Evolutionary conservation across 2,797 vertebrate species (phyloP).

Genomic region (Parauchenoglanis ngamensis): DNA sequence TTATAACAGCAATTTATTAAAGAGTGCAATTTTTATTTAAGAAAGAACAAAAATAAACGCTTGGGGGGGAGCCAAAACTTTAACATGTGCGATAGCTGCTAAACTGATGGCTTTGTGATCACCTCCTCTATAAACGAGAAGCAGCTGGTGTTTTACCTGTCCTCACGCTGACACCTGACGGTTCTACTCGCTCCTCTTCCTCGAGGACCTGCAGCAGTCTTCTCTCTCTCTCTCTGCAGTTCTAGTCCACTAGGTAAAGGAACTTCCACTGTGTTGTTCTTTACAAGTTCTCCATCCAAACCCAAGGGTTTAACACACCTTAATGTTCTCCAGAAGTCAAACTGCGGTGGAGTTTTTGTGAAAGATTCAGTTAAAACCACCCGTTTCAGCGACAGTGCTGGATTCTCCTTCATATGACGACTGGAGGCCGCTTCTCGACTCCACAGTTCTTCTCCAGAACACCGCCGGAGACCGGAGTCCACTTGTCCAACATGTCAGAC

Average conservation of each 20-base stretch:
- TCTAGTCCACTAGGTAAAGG: neutral
- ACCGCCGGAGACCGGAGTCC: neutral
- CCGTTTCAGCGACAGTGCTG: neutral
- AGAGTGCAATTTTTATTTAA: too few relatives aligned
- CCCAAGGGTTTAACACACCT: neutral
- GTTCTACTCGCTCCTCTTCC: neutral
- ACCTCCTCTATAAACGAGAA: neutral
- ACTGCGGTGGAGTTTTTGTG: neutral
- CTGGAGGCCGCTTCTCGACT: neutral
- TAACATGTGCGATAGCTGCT: neutral
- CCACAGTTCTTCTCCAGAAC: neutral
- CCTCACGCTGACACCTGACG: neutral
- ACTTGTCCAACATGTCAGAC: neutral
- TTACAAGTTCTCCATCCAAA: neutral
- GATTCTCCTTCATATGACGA: neutral
- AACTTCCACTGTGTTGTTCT: neutral
- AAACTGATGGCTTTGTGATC: neutral
- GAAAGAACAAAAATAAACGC: too few relatives aligned
- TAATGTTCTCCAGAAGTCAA: neutral
- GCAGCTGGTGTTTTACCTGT: conserved; percentile 1
- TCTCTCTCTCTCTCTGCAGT: neutral
- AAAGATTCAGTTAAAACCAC: neutral
- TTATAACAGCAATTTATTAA: neutral
- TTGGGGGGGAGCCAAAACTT: neutral
- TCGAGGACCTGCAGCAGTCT: neutral